A percentile compares a stretch with the other conserved stretches of the same genome.
phyloP scores from a whole-genome alignment of 2,888 invertebrate species.

The Cephus sareptanus region DNA sequence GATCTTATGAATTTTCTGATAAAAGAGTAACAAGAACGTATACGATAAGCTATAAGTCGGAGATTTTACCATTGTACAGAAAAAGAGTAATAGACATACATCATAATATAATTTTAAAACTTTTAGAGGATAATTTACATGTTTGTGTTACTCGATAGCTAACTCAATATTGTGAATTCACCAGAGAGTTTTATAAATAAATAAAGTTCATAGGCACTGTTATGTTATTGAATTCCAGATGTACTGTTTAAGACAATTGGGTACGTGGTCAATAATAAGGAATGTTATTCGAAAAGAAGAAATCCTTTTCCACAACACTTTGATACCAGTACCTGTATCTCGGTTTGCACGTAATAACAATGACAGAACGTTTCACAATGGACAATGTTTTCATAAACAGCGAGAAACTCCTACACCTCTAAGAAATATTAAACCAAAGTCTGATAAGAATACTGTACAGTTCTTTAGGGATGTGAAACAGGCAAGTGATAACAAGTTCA shows the following conservation, averaged over 20 bases:
- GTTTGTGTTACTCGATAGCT: constrained; percentile 30
- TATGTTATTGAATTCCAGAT: constrained; percentile 21
- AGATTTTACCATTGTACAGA: constrained; percentile 55
- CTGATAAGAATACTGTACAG: constrained; percentile 33
- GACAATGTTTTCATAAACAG: constrained; percentile 26
- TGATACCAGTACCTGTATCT: constrained; percentile 11
- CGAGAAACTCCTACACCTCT: constrained; percentile 38
- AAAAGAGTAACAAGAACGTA: constrained; percentile 54
- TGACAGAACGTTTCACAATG: constrained; percentile 36
- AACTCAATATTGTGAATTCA: neutral
- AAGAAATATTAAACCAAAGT: constrained; percentile 51
- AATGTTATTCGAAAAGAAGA: constrained; percentile 28
- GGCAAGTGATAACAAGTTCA: constrained; percentile 30
- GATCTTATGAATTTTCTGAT: constrained; percentile 48
- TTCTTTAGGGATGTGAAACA: constrained; percentile 57
- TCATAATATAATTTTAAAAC: constrained; percentile 50
- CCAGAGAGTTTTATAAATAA: neutral
- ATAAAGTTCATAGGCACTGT: neutral
- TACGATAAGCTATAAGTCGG: constrained; percentile 61
- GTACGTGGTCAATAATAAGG: constrained; percentile 12
- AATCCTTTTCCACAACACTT: constrained; percentile 1
- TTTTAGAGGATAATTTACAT: constrained; percentile 41
- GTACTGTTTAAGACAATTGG: constrained; percentile 14
- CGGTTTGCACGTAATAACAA: constrained; percentile 10
- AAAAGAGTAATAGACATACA: constrained; percentile 59